These are phyloP conservation scores for Chesias legatella DNA, from an alignment of 2,888 invertebrate genomes.

Conservation along the genomic window DNA sequence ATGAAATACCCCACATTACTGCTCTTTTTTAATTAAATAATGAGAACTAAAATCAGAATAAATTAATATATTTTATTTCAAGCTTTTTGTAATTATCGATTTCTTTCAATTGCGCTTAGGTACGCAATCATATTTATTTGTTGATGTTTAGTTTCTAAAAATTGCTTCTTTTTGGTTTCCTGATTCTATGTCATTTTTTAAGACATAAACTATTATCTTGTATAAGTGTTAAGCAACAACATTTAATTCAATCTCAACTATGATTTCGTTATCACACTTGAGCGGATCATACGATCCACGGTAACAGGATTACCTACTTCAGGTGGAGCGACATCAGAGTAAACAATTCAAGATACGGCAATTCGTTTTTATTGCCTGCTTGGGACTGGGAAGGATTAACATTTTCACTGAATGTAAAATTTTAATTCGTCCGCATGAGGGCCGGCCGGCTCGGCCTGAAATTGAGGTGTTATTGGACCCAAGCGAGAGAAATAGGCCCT, in stretches of 20 bases:
- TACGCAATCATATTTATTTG: too few relatives aligned
- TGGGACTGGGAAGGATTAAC: slow-evolving; percentile 69
- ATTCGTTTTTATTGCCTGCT: slow-evolving; percentile 66
- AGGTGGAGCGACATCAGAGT: slow-evolving; percentile 36
- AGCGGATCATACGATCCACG: slow-evolving; percentile 19
- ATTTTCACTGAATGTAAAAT: slow-evolving; percentile 72
- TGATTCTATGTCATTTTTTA: too few relatives aligned
- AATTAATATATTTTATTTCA: too few relatives aligned
- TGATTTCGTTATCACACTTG: slow-evolving; percentile 16
- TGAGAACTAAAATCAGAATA: too few relatives aligned
- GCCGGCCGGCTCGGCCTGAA: slow-evolving; percentile 53
- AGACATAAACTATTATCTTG: too few relatives aligned
- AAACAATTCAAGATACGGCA: slow-evolving; percentile 67
- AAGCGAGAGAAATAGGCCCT: slow-evolving; percentile 36
- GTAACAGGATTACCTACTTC: slow-evolving; percentile 20
- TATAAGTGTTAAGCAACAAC: too few relatives aligned
- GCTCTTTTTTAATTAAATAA: too few relatives aligned
- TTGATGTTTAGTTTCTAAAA: too few relatives aligned
- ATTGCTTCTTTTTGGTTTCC: too few relatives aligned
- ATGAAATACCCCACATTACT: too few relatives aligned
- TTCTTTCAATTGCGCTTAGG: too few relatives aligned
- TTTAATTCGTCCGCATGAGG: slow-evolving; percentile 68
- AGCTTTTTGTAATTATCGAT: too few relatives aligned
- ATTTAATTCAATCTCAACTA: background rate
- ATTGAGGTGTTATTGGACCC: slow-evolving; percentile 72